A percentile compares a stretch with the other conserved stretches of the same genome.
phyloP scores from a whole-genome alignment of 1,140 invertebrate species.

The Hycleus cichorii region DNA sequence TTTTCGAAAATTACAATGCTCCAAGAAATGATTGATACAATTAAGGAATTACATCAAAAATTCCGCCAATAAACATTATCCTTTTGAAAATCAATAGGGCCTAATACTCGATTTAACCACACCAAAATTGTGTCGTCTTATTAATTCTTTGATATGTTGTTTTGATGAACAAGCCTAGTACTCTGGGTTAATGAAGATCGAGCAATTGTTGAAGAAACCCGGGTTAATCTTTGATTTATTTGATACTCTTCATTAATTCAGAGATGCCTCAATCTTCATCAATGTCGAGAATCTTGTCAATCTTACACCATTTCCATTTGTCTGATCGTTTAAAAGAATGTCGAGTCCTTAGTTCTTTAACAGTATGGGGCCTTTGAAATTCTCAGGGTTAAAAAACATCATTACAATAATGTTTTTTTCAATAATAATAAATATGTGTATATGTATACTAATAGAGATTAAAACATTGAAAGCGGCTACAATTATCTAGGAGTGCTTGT shows the following conservation, averaged over 20 bases:
- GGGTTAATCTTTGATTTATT: no score
- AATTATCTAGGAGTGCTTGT: conserved; percentile 7
- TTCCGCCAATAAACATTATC: neutral
- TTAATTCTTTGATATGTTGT: no score
- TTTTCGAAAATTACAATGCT: conserved; percentile 6
- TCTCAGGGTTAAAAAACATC: conserved; percentile 22
- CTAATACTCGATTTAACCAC: conserved; percentile 21
- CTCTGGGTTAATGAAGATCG: no score
- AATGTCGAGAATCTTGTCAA: no score
- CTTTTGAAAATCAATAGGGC: conserved; percentile 24
- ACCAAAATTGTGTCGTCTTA: no score
- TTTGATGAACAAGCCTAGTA: no score
- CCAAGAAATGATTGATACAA: conserved; percentile 3
- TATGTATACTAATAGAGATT: neutral
- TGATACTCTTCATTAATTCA: conserved; percentile 7
- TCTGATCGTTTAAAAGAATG: conserved; percentile 13
- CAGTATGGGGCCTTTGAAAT: conserved; percentile 14
- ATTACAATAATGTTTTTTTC: neutral
- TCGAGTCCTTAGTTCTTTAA: conserved; percentile 17
- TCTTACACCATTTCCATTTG: conserved; percentile 1
- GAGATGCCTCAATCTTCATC: conserved; percentile 5
- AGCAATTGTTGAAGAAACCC: no score
- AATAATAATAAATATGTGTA: neutral
- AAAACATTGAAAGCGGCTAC: conserved; percentile 18
- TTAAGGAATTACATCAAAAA: conserved; percentile 10